Evolutionary conservation across 1,140 invertebrate species (phyloP).

Genomic region (Tenebrio molitor): DNA sequence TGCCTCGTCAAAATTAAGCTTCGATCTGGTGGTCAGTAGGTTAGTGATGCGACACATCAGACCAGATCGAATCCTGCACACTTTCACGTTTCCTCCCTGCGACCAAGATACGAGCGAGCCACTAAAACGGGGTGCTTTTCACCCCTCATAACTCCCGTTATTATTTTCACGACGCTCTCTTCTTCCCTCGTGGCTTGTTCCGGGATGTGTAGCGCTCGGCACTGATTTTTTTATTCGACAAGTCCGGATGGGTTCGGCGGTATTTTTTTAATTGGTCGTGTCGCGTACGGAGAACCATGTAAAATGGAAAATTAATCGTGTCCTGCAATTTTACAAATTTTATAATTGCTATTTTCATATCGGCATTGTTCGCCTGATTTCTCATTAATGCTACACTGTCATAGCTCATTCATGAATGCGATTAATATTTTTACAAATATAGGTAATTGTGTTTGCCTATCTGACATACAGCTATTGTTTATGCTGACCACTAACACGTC

Average conservation of each 20-base stretch:
- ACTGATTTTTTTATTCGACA: conserved; percentile 16
- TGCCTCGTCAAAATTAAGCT: conserved; percentile 41
- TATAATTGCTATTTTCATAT: conserved; percentile 59
- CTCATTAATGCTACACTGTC: conserved; percentile 50
- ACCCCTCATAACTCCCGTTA: conserved; percentile 45
- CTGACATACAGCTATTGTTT: conserved; percentile 58
- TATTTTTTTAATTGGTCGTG: conserved; percentile 18
- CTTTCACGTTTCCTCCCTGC: not conserved
- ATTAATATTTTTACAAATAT: conserved; percentile 61
- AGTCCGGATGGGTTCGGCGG: not conserved
- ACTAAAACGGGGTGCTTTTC: conserved; percentile 47
- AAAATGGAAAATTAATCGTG: conserved; percentile 55
- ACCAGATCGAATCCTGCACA: conserved; percentile 32
- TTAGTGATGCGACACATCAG: conserved; percentile 48
- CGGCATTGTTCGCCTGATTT: conserved; percentile 43
- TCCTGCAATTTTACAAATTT: conserved; percentile 60
- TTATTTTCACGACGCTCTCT: conserved; percentile 45
- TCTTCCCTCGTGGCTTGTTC: conserved; percentile 33
- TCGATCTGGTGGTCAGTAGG: conserved; percentile 51
- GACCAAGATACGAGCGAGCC: conserved; percentile 29
- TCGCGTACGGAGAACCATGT: conserved; percentile 16
- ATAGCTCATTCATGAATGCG: conserved; percentile 52
- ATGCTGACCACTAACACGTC: conserved; percentile 50
- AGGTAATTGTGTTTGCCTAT: conserved; percentile 60
- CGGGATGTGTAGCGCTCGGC: conserved; percentile 7